Conservation (phyloP, 2,113 vertebrate genomes). For the Nothoprocta perdicaria region DNA sequence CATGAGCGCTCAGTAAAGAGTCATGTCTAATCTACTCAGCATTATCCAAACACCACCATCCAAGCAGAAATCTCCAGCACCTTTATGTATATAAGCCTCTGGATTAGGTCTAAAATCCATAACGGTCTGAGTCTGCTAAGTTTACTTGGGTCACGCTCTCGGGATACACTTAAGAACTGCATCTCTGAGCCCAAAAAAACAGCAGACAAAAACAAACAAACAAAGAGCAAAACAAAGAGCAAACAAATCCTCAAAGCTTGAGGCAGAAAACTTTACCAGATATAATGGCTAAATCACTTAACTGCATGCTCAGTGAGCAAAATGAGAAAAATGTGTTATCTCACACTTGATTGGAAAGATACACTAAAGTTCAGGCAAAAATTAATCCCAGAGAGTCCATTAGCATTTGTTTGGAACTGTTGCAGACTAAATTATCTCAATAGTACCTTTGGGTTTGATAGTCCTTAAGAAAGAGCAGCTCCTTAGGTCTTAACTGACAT, state of each 20-base stretch:
- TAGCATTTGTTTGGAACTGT: background rate
- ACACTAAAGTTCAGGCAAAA: background rate
- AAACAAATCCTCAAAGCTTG: background rate
- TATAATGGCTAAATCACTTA: background rate
- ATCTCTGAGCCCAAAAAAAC: background rate
- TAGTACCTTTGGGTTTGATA: background rate
- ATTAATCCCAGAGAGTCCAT: background rate
- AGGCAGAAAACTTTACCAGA: background rate
- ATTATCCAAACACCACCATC: background rate
- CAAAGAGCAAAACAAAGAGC: accelerated
- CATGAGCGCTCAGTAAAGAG: accelerated
- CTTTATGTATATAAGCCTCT: background rate
- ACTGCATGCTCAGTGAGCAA: background rate
- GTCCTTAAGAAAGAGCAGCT: background rate
- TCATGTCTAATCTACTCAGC: background rate
- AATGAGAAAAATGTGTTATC: background rate
- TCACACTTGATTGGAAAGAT: background rate
- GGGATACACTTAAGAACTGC: too few species aligned
- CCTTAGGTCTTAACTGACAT: background rate
- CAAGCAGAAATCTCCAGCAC: background rate
- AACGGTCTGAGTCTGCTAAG: accelerated
- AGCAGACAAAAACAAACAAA: background rate
- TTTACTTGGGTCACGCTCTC: background rate
- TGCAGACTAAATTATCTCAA: background rate
- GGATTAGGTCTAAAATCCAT: background rate